phyloP scores from a whole-genome alignment of 2,797 vertebrate species.

The Valencia hispanica region DNA sequence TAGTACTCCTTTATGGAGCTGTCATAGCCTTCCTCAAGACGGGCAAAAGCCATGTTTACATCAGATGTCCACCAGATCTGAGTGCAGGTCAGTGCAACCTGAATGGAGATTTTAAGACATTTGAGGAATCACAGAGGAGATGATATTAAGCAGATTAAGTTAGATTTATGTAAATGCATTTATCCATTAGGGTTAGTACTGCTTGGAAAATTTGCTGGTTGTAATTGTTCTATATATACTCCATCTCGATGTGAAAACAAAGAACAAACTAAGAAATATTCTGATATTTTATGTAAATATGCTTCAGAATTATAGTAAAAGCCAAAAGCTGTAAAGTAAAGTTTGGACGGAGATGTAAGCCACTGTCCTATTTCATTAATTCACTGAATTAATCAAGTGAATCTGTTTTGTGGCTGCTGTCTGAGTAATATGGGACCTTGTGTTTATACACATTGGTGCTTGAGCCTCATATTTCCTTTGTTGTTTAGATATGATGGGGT shows the following conservation, averaged over 20 bases:
- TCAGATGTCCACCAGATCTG: constrained; percentile 98
- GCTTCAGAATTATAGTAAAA: neutral
- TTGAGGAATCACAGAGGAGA: neutral
- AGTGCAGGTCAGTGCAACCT: constrained; percentile 92
- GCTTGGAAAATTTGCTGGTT: neutral
- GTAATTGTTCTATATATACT: neutral
- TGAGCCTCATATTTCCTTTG: neutral
- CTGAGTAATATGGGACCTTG: neutral
- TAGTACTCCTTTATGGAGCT: constrained; percentile 92
- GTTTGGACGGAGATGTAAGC: neutral
- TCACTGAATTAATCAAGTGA: neutral
- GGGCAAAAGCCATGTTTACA: constrained; percentile 88
- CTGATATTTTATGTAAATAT: neutral
- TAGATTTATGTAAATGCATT: neutral
- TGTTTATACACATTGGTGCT: neutral
- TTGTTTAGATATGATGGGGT: neutral
- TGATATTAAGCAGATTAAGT: neutral
- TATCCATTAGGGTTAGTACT: neutral
- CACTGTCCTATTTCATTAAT: no score
- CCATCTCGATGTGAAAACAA: neutral
- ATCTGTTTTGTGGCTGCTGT: neutral
- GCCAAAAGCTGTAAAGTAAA: neutral
- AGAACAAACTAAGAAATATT: neutral
- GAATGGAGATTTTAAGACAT: neutral
- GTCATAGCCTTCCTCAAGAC: constrained; percentile 93